A percentile compares a stretch with the other conserved stretches of the same genome.
These are phyloP conservation scores for Peromyscus attwateri DNA, from an alignment of 2,797 vertebrate species.

Conservation along the genomic window DNA sequence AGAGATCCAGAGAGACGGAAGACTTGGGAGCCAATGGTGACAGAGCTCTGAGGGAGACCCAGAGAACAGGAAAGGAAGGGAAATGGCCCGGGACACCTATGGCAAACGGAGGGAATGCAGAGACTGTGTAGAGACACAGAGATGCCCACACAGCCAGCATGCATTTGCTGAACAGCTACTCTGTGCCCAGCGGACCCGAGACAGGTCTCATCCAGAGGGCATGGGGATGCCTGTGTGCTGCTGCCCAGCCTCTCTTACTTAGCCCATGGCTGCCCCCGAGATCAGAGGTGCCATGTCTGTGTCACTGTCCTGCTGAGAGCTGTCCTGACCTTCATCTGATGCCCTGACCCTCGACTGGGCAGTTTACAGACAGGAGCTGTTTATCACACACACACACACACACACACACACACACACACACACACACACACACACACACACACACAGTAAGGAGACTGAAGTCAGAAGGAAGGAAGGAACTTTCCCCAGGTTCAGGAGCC, in stretches of 20 bases:
- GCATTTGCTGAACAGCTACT: not conserved
- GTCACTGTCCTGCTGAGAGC: not conserved
- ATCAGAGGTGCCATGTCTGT: not conserved
- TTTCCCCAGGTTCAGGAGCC: not conserved
- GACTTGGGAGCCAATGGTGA: not conserved
- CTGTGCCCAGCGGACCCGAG: not conserved
- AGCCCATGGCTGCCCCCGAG: not conserved
- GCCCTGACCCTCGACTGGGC: not conserved
- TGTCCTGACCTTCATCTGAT: not conserved
- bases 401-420: not conserved
- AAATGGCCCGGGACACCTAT: not conserved
- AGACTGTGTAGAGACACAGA: not conserved
- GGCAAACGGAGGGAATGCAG: not conserved
- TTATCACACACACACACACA: not conserved
- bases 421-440: not conserved
- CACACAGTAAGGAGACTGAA: not conserved
- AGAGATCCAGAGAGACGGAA: not conserved
- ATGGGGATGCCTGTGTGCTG: not conserved
- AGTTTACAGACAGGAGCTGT: not conserved
- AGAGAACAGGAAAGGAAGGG: not conserved
- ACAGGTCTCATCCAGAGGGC: not conserved
- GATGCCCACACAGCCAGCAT: not conserved
- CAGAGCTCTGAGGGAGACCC: accelerated
- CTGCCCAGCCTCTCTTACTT: not conserved
- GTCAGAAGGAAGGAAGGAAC: not conserved